Base-by-base conservation (phyloP, 2,113 vertebrate species). In the Eretmochelys imbricata region DNA sequence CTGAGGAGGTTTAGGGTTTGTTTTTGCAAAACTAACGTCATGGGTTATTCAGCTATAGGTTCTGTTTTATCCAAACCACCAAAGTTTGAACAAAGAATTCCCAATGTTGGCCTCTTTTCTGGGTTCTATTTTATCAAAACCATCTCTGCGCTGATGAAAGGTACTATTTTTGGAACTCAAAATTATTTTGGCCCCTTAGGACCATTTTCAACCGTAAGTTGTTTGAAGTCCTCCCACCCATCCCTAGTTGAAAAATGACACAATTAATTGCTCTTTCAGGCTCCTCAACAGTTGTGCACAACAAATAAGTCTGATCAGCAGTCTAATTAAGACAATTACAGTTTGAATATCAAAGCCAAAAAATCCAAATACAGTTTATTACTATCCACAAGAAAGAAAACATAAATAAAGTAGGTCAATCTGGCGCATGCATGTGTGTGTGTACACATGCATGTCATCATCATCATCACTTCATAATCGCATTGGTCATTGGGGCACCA, bases 51-150 rank as follows among this genome's bases (percentile, higher is more conserved):
- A 95, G 79, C 93, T 89, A 90, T 94, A 97, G 94, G 93, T 94
- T 96, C 86, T 75, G 96, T 96, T 97, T 96, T 97, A 91, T 90
- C 93, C 95, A 94, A 97, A 97, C 95, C 95, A 97, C 88, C 93
- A 87, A 94, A 94, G 96, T 75, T 94, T 96, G 96, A 94, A 97
- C 94, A 97, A 97, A 96, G 96, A 96, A 97, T 97, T 96, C 94
- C 94, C 91, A 95, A 91, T 50, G 89, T 81, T 94, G 94, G 97
- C 90, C 96, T 96, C 89, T 97, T 92, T 96, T 95, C 90, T 96
- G 93, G 95, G 95, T 97, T 93, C 96, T 88, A 95, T 97, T 97
- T 96, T 85, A 95, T 22, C 93, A 90, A 92, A 96, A 93, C 85
- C 81, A 92, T 87, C 93, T 88, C 84, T 48, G 91, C 91, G 89